phyloP scores from a whole-genome alignment of 2,113 vertebrate genomes.

The Dolichotis patagonum region DNA sequence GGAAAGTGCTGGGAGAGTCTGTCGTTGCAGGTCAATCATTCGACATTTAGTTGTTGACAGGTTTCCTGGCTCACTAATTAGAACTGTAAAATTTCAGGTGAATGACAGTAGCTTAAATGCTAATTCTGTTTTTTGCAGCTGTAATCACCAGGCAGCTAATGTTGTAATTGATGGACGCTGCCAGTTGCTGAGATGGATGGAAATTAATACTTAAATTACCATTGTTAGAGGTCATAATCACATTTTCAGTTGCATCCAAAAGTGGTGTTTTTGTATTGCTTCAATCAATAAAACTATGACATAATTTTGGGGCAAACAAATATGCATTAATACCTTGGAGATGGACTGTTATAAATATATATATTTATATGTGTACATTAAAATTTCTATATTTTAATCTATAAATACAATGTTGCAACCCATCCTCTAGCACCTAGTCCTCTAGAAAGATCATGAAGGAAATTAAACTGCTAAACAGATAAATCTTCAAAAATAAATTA shows the following conservation, averaged over 20 bases:
- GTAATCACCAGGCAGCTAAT: slow-evolving; percentile 92
- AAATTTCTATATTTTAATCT: slow-evolving; percentile 30
- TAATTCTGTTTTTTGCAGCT: slow-evolving; percentile 92
- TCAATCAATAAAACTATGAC: slow-evolving; percentile 30
- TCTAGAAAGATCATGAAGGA: slow-evolving; percentile 9
- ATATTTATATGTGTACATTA: neutral
- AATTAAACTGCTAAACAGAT: neutral
- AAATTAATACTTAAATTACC: slow-evolving; percentile 94
- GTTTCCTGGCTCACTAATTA: slow-evolving; percentile 89
- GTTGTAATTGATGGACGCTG: slow-evolving; percentile 94
- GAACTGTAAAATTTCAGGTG: slow-evolving; percentile 90
- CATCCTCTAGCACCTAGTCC: neutral
- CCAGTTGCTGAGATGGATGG: slow-evolving; percentile 93
- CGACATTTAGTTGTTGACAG: slow-evolving; percentile 86
- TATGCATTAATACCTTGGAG: neutral
- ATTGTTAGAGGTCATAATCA: slow-evolving; percentile 90
- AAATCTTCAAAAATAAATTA: slow-evolving; percentile 8
- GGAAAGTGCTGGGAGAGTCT: slow-evolving; percentile 43
- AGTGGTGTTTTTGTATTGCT: slow-evolving; percentile 41
- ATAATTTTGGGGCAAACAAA: neutral
- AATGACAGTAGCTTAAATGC: slow-evolving; percentile 92
- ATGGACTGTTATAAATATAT: slow-evolving; percentile 38
- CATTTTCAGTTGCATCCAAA: slow-evolving; percentile 75
- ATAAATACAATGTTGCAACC: neutral
- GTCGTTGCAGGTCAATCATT: slow-evolving; percentile 79